phyloP scores from a whole-genome alignment of 2,113 vertebrate genomes.

The western clawed frog (Xenopus tropicalis) region UCB_Xtro_10.0 CM004443.2:166233501-166234000 shows the following conservation, averaged over 20 bases:
- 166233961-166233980: too few relatives aligned
- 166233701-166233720: constrained; percentile 45
- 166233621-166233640: constrained; percentile 46
- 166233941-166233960: background rate
- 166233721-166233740: constrained; percentile 46
- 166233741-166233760: constrained; percentile 43
- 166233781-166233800: constrained; percentile 34
- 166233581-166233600: constrained; percentile 18
- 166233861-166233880: constrained; percentile 38
- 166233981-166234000: too few relatives aligned
- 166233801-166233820: constrained; percentile 41
- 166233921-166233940: background rate
- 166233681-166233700: constrained; percentile 45
- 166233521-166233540: constrained; percentile 13
- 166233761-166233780: constrained; percentile 39
- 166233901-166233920: constrained; percentile 24
- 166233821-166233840: constrained; percentile 38
- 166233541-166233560: background rate
- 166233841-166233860: constrained; percentile 33
- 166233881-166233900: constrained; percentile 29
- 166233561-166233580: constrained; percentile 38
- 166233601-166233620: constrained; percentile 40
- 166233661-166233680: constrained; percentile 47
- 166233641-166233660: constrained; percentile 45
- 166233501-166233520: constrained; percentile 11